Evolutionary conservation across 2,113 vertebrate genomes (phyloP).

Genomic region (Leptobrachium leishanense): DNA sequence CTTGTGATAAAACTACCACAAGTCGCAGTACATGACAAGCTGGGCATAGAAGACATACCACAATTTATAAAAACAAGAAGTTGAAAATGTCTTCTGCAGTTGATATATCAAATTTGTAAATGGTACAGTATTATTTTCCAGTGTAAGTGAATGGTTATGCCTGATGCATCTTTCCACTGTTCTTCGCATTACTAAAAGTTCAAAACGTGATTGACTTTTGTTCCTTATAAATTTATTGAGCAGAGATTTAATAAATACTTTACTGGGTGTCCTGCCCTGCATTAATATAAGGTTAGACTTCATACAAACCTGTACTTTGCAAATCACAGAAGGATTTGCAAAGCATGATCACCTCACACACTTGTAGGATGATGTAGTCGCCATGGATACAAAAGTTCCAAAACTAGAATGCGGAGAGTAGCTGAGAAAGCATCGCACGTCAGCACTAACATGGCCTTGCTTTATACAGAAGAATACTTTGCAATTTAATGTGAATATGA

Average conservation of each 20-base stretch:
- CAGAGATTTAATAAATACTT: conserved; percentile 15
- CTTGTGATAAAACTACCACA: too few relatives aligned
- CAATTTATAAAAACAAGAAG: too few relatives aligned
- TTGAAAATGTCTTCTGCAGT: too few relatives aligned
- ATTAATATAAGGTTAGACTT: conserved; percentile 31
- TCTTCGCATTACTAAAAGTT: too few relatives aligned
- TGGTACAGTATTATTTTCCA: too few relatives aligned
- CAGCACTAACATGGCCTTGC: conserved; percentile 34
- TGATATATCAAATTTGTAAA: too few relatives aligned
- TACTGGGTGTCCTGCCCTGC: conserved; percentile 9
- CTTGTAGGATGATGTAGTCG: conserved; percentile 12
- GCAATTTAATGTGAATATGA: conserved; percentile 12
- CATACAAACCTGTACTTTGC: conserved; percentile 25
- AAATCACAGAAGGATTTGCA: conserved; percentile 1
- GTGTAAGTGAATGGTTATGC: too few relatives aligned
- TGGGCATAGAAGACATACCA: too few relatives aligned
- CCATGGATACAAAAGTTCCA: conserved; percentile 43
- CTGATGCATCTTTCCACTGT: too few relatives aligned
- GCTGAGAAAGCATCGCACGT: conserved; percentile 25
- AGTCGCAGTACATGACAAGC: too few relatives aligned
- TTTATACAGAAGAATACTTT: conserved; percentile 26
- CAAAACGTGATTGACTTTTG: not conserved
- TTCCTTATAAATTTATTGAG: conserved; percentile 1
- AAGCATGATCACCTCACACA: conserved; percentile 12
- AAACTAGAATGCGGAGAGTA: conserved; percentile 30